These are phyloP conservation scores for Ciconia boyciana DNA, from an alignment of 2,113 vertebrate genomes.

Conservation along the genomic window DNA sequence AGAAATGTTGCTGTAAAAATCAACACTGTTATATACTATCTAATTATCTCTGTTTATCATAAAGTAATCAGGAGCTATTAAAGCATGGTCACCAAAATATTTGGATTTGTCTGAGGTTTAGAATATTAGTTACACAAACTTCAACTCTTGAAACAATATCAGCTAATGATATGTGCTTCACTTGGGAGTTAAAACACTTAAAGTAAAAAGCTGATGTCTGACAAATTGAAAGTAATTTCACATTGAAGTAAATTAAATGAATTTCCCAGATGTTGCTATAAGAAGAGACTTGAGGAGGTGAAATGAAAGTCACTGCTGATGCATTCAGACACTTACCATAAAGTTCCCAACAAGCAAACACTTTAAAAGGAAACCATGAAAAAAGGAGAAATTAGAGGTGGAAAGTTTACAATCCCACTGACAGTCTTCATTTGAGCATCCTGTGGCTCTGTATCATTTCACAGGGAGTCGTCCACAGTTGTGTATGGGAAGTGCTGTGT, in stretches of 20 bases:
- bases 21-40: neutral
- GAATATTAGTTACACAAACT: neutral
- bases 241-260: slow-evolving; percentile 15
- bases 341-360: neutral
- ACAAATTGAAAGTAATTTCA: slow-evolving; percentile 38
- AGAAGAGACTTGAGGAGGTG: neutral
- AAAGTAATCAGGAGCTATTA: neutral
- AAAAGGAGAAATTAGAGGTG: neutral
- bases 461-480: neutral
- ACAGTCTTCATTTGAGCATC: neutral
- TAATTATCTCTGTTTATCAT: neutral
- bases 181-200: slow-evolving; percentile 7
- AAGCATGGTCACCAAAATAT: slow-evolving; percentile 4
- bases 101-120: neutral
- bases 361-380: neutral
- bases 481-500: neutral
- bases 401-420: neutral
- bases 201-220: slow-evolving; percentile 22
- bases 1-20: neutral
- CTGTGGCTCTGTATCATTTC: neutral
- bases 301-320: slow-evolving; percentile 22
- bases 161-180: neutral
- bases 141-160: slow-evolving; percentile 24
- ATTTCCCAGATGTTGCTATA: slow-evolving; percentile 43
- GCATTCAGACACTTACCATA: neutral